phyloP scores from a whole-genome alignment of 2,113 vertebrate species.

The Alouatta palliata region DNA sequence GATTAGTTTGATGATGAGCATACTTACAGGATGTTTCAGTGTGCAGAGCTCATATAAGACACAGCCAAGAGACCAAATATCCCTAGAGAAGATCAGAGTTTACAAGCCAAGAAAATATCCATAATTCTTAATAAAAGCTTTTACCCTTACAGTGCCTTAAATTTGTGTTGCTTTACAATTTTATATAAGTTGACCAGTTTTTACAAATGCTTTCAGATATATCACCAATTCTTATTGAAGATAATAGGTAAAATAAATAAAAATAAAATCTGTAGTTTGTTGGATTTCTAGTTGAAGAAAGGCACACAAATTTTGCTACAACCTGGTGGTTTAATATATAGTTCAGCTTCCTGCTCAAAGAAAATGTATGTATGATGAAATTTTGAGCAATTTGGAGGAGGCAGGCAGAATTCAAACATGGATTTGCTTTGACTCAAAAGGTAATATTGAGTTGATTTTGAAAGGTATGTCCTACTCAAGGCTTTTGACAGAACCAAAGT shows the following conservation, averaged over 20 bases:
- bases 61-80: conserved; percentile 95
- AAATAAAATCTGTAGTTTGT: neutral
- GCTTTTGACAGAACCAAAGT: neutral
- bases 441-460: neutral
- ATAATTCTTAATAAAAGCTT: neutral
- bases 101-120: conserved; percentile 42
- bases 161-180: neutral
- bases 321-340: neutral
- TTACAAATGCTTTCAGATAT: conserved; percentile 27
- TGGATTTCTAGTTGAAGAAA: neutral
- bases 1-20: neutral
- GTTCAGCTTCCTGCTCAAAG: neutral
- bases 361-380: neutral
- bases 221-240: conserved; percentile 16
- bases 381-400: neutral
- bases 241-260: neutral
- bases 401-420: neutral
- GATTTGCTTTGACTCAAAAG: neutral
- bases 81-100: conserved; percentile 84
- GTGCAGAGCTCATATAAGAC: conserved; percentile 93
- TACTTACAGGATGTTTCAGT: conserved; percentile 92
- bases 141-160: neutral
- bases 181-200: neutral
- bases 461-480: neutral
- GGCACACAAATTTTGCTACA: neutral